phyloP scores from a whole-genome alignment of 2,797 vertebrate species.

The Anabacerthia variegaticeps region DNA sequence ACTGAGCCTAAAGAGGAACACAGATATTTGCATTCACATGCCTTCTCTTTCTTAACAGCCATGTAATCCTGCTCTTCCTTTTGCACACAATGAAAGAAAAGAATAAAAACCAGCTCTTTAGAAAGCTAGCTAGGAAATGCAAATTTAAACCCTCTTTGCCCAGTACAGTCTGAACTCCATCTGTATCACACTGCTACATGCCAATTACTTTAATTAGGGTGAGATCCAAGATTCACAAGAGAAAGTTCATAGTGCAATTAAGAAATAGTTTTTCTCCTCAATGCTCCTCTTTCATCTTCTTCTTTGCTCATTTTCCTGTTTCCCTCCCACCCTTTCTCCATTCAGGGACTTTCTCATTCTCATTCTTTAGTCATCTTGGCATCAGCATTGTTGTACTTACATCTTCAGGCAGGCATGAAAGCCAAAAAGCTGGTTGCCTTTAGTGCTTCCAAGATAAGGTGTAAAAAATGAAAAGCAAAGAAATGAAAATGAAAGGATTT shows the following conservation, averaged over 20 bases:
- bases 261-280: slow-evolving; percentile 38
- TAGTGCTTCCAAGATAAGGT: slow-evolving; percentile 34
- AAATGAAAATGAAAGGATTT: background rate
- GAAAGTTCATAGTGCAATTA: slow-evolving; percentile 50
- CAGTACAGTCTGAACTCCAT: slow-evolving; percentile 16
- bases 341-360: background rate
- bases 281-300: slow-evolving; percentile 30
- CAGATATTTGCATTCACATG: background rate
- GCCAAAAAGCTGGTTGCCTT: slow-evolving; percentile 27
- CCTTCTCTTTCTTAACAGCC: background rate
- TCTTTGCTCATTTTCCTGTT: slow-evolving; percentile 54
- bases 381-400: background rate
- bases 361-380: slow-evolving; percentile 42
- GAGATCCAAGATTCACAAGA: slow-evolving; percentile 28
- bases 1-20: background rate
- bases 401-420: slow-evolving; percentile 29
- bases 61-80: background rate
- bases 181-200: background rate
- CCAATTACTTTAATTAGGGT: slow-evolving; percentile 61
- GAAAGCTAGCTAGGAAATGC: background rate
- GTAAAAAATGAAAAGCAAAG: slow-evolving; percentile 5
- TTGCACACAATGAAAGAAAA: background rate
- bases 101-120: background rate
- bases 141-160: slow-evolving; percentile 26
- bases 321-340: slow-evolving; percentile 7